A percentile compares a stretch with the other conserved stretches of the same genome.
These are phyloP conservation scores for Paralichthys olivaceus DNA, from an alignment of 2,113 vertebrate species.

Conservation along the genomic window DNA sequence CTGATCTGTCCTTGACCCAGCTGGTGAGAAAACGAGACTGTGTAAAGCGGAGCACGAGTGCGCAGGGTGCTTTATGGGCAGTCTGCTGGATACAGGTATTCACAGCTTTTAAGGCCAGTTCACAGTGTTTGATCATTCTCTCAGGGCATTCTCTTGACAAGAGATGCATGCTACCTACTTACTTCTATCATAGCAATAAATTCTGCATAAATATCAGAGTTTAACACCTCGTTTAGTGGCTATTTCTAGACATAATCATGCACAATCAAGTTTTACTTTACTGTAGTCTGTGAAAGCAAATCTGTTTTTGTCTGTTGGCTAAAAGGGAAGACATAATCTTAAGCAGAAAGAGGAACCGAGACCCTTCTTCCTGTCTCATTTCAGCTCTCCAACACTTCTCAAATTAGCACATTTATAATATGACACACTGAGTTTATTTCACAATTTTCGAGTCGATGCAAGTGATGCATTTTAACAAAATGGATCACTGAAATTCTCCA, in stretches of 20 bases:
- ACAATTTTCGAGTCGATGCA: too few relatives aligned
- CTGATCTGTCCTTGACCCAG: constrained; percentile 60
- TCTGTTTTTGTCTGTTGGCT: not conserved
- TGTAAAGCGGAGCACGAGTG: constrained; percentile 12
- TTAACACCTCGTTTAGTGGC: not conserved
- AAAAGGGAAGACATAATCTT: not conserved
- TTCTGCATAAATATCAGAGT: not conserved
- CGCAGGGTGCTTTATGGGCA: not conserved
- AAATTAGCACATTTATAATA: not conserved
- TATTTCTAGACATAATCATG: not conserved
- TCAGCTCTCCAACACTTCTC: not conserved
- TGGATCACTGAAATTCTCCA: not conserved
- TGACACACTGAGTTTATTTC: not conserved
- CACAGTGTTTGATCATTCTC: not conserved
- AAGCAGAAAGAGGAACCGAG: constrained; percentile 14
- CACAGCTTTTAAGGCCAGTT: not conserved
- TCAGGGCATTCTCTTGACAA: not conserved
- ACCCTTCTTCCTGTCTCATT: not conserved
- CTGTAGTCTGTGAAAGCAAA: not conserved
- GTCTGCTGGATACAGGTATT: not conserved
- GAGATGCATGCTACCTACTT: not conserved
- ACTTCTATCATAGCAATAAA: not conserved
- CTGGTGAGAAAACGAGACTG: not conserved
- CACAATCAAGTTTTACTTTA: not conserved
- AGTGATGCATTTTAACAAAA: not conserved